These are phyloP conservation scores for Melieria omissa DNA, from an alignment of 2,888 invertebrate genomes.

Conservation along the genomic window DNA sequence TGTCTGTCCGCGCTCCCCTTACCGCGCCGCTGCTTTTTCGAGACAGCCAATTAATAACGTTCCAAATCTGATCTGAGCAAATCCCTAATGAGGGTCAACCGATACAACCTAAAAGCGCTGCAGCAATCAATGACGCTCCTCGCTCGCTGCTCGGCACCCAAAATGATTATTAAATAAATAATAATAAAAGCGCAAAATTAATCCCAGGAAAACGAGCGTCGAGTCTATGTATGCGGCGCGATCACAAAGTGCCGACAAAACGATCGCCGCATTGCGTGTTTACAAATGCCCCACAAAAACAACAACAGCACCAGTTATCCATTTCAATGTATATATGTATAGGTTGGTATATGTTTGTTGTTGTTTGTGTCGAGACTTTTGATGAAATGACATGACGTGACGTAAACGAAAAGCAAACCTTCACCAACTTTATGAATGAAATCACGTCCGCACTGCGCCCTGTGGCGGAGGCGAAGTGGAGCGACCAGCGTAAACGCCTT, in stretches of 20 bases:
- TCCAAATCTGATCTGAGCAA: conserved; percentile 42
- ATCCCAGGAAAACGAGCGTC: conserved; percentile 24
- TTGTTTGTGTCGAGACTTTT: conserved; percentile 14
- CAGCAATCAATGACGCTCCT: too few relatives aligned
- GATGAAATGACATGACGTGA: conserved; percentile 63
- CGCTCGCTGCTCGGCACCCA: background rate
- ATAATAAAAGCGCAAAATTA: conserved; percentile 30
- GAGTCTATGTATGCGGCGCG: background rate
- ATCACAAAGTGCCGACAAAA: conserved; percentile 49
- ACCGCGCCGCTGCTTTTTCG: too few relatives aligned
- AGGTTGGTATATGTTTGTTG: too few relatives aligned
- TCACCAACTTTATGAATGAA: conserved; percentile 19
- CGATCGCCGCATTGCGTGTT: conserved; percentile 58
- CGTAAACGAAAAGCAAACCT: conserved; percentile 39
- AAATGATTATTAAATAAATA: conserved; percentile 19
- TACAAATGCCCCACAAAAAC: conserved; percentile 50
- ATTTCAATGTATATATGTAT: too few relatives aligned
- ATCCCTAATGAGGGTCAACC: conserved; percentile 56
- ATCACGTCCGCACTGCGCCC: background rate
- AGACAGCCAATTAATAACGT: conserved; percentile 44
- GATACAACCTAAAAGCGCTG: background rate
- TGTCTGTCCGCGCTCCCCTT: too few relatives aligned
- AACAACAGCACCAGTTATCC: conserved; percentile 6
- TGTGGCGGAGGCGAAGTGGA: background rate
- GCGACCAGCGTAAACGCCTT: conserved; percentile 3